These are phyloP conservation scores for Heliconius erato DNA, from an alignment of 2,888 invertebrate genomes.

Conservation along the genomic window DNA sequence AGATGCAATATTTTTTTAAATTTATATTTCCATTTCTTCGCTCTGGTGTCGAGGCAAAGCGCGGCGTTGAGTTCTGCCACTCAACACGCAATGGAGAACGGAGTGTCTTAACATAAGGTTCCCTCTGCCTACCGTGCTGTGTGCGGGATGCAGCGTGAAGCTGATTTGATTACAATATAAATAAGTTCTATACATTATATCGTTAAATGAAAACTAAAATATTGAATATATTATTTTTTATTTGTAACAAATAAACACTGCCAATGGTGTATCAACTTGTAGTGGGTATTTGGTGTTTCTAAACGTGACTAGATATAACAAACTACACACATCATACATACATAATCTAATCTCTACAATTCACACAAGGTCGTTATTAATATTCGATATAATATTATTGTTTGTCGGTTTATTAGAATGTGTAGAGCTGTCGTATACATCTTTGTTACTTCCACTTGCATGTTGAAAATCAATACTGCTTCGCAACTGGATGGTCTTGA, in stretches of 20 bases:
- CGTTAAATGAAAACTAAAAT: background rate
- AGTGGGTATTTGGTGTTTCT: constrained; percentile 32
- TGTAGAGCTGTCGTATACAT: constrained; percentile 43
- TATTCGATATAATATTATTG: constrained; percentile 43
- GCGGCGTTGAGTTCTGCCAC: no score
- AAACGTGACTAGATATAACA: constrained; percentile 51
- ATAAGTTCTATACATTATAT: background rate
- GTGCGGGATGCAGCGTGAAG: no score
- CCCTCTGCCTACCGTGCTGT: no score
- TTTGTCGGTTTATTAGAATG: constrained; percentile 42
- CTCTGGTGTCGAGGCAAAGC: no score
- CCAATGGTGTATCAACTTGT: constrained; percentile 8
- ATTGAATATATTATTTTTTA: background rate
- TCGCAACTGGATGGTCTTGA: constrained; percentile 34
- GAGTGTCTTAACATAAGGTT: no score
- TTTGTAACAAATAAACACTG: background rate
- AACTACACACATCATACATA: constrained; percentile 34
- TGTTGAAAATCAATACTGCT: constrained; percentile 30
- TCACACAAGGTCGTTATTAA: constrained; percentile 37
- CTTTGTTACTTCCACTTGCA: constrained; percentile 7
- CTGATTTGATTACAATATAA: no score
- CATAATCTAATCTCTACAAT: constrained; percentile 34
- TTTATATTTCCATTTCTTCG: no score
- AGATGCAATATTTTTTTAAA: no score
- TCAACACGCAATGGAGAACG: no score